Evolutionary conservation across 2,888 invertebrate species (phyloP).

Genomic region (Steinernema scapterisci): DNA sequence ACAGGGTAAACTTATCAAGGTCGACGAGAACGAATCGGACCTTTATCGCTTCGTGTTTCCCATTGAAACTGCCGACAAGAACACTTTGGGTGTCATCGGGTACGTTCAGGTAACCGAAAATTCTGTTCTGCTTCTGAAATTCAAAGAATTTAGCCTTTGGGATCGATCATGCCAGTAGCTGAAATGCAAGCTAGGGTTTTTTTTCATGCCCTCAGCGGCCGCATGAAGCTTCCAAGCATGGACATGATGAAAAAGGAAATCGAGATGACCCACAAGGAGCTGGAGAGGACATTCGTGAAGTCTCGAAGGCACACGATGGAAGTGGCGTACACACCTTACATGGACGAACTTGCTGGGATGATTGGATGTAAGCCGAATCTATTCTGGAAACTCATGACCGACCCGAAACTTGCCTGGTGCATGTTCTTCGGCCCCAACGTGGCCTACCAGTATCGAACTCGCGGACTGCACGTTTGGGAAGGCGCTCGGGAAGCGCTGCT

Average conservation of each 20-base stretch:
- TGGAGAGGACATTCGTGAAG: constrained; percentile 52
- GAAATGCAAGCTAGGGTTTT: constrained; percentile 68
- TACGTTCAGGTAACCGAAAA: constrained; percentile 64
- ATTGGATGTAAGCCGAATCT: constrained; percentile 69
- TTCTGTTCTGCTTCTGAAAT: background rate
- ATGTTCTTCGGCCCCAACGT: constrained; percentile 45
- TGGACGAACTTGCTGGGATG: constrained; percentile 70
- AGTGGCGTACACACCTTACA: constrained; percentile 68
- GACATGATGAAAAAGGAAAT: constrained; percentile 68
- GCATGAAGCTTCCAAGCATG: constrained; percentile 61
- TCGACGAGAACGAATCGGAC: constrained; percentile 55
- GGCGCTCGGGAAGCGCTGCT: constrained; percentile 56
- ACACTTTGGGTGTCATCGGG: constrained; percentile 70
- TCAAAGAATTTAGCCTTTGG: constrained; percentile 35
- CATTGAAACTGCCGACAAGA: constrained; percentile 60
- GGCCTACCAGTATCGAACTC: constrained; percentile 51
- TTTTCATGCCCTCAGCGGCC: constrained; percentile 63
- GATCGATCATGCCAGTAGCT: constrained; percentile 66
- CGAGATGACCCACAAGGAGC: constrained; percentile 52
- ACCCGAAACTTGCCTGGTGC: constrained; percentile 39
- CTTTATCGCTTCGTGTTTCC: constrained; percentile 70
- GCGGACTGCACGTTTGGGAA: constrained; percentile 53
- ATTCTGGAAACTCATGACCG: constrained; percentile 58
- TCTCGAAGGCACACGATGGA: constrained; percentile 68
- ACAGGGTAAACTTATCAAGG: constrained; percentile 49